Conservation (phyloP, 2,888 invertebrate genomes). For the Crematogaster levior region DNA sequence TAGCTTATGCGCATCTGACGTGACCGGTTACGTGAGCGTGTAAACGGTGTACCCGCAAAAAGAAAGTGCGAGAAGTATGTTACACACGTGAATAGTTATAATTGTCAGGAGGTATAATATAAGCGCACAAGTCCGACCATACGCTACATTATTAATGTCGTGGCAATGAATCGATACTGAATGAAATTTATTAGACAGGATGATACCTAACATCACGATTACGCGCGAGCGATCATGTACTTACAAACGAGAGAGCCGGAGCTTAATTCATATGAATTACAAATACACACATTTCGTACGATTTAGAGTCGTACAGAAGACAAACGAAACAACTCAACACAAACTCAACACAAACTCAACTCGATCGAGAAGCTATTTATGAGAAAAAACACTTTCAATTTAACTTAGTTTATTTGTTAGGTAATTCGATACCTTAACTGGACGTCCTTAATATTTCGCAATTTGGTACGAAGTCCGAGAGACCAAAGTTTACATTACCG, state of each 20-base stretch:
- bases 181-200: not conserved
- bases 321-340: not conserved
- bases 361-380: conserved; percentile 2
- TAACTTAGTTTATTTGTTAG: conserved; percentile 20
- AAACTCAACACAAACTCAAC: not conserved
- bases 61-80: conserved; percentile 34
- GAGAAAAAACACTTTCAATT: not conserved
- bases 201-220: not conserved
- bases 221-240: not conserved
- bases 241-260: not conserved
- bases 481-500: conserved; percentile 7
- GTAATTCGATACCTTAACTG: not conserved
- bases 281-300: too few species aligned
- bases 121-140: not conserved
- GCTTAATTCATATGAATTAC: not conserved
- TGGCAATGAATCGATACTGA: conserved; percentile 40
- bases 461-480: not conserved
- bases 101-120: not conserved
- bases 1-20: conserved; percentile 33
- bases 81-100: conserved; percentile 18
- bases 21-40: conserved; percentile 13
- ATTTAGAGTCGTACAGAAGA: not conserved
- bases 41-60: not conserved
- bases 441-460: not conserved
- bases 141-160: not conserved